Evolutionary conservation across 1,140 invertebrate genomes (phyloP), one percentile per base, ranked within the genome.

Genomic region (Belonocnema kinseyi): DNA sequence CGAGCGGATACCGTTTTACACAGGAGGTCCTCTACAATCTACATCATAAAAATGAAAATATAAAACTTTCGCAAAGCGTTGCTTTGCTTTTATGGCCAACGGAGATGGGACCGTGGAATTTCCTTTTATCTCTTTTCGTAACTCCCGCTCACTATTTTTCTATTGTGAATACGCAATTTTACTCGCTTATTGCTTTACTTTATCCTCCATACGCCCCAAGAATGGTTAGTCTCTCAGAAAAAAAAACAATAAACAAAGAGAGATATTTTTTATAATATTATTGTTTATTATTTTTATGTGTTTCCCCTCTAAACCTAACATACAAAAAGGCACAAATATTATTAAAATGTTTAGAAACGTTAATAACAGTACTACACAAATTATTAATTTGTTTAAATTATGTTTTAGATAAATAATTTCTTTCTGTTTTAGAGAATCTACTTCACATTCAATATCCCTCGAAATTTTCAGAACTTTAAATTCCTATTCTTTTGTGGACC

Each of bases 121-220:
- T 75, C 61, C 26, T 33, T 66, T 66, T 66, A 66, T 66, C 56
- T 58, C 61, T 40, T 40, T 21, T 40, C 61, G 16, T 40, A 14
- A 4, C 56, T 21, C 58, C 50, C 50, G 10, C 19, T 16, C 12
- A 21, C 72, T 50, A 19, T 71, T 72, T 78, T 80, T 81, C 78
- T 78, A 89, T 89, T 88, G 86, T 87, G 81, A 70, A 80, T 50
- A 50, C 79, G 77, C 81, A 83, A 88, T 88, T 89, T 88, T 88
- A 89, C 87, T 89, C 85, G 85, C 85, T 89, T 86, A 86, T 89
- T 87, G 84, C 85, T 87, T 87, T 88, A 85, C 88, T 89, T 33
- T 33, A 33, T 33, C 85, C 81, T 75, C 76, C 82, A 61, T 58
- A 54, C 78, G 52, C 26, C n/a, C 74, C 26, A 40, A 16, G 61